Conservation (phyloP, 2,797 vertebrate genomes). For the Takifugu rubripes region DNA sequence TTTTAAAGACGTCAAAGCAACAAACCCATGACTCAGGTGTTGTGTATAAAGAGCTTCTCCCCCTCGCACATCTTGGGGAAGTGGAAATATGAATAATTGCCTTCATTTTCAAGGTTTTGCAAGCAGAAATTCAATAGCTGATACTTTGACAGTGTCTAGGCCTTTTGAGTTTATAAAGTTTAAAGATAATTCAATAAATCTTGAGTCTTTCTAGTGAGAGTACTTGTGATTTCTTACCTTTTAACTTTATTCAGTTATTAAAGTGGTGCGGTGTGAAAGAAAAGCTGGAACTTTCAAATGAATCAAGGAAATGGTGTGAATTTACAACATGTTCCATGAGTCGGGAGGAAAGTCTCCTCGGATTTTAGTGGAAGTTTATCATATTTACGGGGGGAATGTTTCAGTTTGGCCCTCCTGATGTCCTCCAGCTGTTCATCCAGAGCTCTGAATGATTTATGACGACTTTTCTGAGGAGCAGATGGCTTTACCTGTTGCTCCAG, state of each 20-base stretch:
- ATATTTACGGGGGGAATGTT: background rate
- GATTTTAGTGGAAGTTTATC: background rate
- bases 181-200: too few species aligned
- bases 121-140: too few species aligned
- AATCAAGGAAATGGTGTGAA: background rate
- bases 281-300: conserved; percentile 2
- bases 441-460: background rate
- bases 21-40: too few species aligned
- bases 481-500: conserved; percentile 1
- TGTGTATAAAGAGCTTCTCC: too few species aligned
- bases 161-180: background rate
- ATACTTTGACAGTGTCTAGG: too few species aligned
- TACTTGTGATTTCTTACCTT: too few species aligned
- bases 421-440: background rate
- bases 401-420: background rate
- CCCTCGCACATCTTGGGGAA: too few species aligned
- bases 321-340: background rate
- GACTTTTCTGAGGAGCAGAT: background rate
- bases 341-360: too few species aligned
- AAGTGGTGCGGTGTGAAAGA: background rate
- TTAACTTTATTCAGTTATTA: conserved; percentile 1
- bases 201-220: background rate
- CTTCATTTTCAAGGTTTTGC: too few species aligned
- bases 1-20: too few species aligned
- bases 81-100: too few species aligned